Base-by-base conservation (phyloP, 2,113 vertebrate genomes). In the Ochotona princeps region DNA sequence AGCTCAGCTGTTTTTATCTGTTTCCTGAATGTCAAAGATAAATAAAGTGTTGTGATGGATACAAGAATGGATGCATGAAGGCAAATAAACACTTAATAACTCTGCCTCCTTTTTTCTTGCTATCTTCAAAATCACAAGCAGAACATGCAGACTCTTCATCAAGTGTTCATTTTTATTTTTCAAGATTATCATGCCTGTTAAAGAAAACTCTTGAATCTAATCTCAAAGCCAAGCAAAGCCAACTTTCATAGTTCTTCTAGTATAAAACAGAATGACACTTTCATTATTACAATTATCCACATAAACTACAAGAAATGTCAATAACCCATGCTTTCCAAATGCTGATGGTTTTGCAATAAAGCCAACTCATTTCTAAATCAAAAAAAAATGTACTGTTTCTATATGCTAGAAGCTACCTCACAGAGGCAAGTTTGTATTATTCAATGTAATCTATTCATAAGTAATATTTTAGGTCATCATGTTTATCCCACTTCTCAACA, bases 371-470 rank as follows among this genome's bases (percentile, higher is more conserved):
- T 49, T 49, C 15, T 49, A 23, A 18, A 35, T 61, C 51, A 10
- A 87, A 14, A 75, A 13, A 38, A 26, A 66, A 85, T 70, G 69
- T 63, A 6, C 49, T 49, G 84, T 73, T 83, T 54, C 47, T 54
- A 0, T 70, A 88, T 69, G 49, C 30, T 75, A 84, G 61, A 91
- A 89, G 28, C 5, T 63, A 5, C 51, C 35, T 38, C 67, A 67
- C 35, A 89, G 7, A 89, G 14, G n/a, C 25, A n/a, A 47, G 61
- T 82, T 60, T 66, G 21, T 72, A 66, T 72, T 49, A 1, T n/a
- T 80, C 18, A 94, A 74, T 69, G 2, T 88, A 66, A 78, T 67
- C 87, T 18, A 90, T 75, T 79, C 28, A 66, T 14, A 81, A 94
- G 30, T 5, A 83, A n/a, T 65, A 86, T 78, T 87, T 73, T 54